Conservation (phyloP, 2,888 invertebrate genomes). For the Trichopoda pennipes region DNA sequence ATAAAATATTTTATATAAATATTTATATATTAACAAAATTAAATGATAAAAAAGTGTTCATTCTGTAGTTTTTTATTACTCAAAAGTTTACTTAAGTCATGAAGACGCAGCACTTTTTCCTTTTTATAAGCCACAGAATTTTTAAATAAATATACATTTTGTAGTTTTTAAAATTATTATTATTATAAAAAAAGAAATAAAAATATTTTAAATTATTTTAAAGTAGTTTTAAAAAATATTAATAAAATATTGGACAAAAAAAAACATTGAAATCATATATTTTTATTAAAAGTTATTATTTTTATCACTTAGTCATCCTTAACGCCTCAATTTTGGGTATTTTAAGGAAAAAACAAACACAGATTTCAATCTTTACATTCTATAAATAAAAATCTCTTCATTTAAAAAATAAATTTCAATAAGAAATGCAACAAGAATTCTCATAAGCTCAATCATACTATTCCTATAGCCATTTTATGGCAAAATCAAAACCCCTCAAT, state of each 20-base stretch:
- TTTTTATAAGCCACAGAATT: conserved; percentile 8
- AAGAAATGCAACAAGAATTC: too few relatives aligned
- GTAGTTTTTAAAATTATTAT: conserved; percentile 14
- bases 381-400: too few relatives aligned
- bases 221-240: conserved; percentile 33
- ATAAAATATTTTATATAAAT: background rate
- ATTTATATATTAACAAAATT: conserved; percentile 4
- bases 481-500: too few relatives aligned
- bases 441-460: too few relatives aligned
- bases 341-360: too few relatives aligned
- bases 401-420: too few relatives aligned
- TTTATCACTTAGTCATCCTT: too few relatives aligned
- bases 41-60: conserved; percentile 38
- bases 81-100: conserved; percentile 49
- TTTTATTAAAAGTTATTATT: too few relatives aligned
- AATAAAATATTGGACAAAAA: background rate
- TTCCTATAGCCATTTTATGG: too few relatives aligned
- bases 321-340: too few relatives aligned
- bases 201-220: conserved; percentile 48
- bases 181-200: background rate
- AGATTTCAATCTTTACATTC: too few relatives aligned
- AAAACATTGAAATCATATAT: too few relatives aligned
- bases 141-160: conserved; percentile 10
- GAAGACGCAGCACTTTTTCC: conserved; percentile 38
- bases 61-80: conserved; percentile 39